phyloP scores from a whole-genome alignment of 2,888 invertebrate genomes.

The Sarcophaga variegata region DNA sequence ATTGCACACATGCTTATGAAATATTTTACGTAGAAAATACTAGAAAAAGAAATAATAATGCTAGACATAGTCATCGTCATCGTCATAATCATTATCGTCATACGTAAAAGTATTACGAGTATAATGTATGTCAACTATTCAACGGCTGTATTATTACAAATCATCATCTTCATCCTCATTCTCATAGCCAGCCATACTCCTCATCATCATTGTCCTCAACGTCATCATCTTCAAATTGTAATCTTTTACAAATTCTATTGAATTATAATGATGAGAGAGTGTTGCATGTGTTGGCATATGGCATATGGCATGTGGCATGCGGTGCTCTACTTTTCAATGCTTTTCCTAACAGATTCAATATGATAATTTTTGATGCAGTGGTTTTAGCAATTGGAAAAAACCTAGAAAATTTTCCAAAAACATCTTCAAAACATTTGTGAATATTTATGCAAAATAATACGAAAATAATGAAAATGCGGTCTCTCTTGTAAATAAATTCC shows the following conservation, averaged over 20 bases:
- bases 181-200: too few species aligned
- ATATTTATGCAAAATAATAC: neutral
- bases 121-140: neutral
- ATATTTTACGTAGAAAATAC: too few species aligned
- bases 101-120: neutral
- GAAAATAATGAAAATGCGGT: too few species aligned
- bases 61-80: too few species aligned
- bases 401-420: neutral
- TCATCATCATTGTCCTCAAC: neutral
- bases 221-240: conserved; percentile 12
- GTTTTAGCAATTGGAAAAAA: conserved; percentile 31
- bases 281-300: neutral
- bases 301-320: neutral
- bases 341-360: conserved; percentile 23
- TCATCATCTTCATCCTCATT: too few species aligned
- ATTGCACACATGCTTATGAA: too few species aligned
- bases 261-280: conserved; percentile 47
- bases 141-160: neutral
- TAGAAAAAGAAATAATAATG: too few species aligned
- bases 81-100: too few species aligned
- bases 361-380: conserved; percentile 35
- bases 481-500: too few species aligned
- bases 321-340: conserved; percentile 44
- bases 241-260: conserved; percentile 51
- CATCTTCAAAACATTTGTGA: neutral